These are phyloP conservation scores for Latrodectus hesperus DNA, from an alignment of 2,888 invertebrate genomes.

Conservation along the genomic window DNA sequence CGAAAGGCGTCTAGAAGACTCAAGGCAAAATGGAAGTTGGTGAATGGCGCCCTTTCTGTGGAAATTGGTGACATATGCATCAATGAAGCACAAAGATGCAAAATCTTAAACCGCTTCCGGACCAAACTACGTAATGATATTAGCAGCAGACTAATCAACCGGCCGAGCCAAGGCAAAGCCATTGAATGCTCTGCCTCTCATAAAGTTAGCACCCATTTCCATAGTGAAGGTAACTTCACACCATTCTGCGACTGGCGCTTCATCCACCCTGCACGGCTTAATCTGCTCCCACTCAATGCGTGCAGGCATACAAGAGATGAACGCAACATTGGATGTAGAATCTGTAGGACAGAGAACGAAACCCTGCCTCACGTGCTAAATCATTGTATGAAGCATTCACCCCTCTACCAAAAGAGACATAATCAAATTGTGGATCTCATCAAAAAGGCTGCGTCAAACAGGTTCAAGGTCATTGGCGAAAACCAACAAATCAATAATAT, in stretches of 20 bases:
- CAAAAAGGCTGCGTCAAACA: background rate
- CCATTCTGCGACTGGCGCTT: background rate
- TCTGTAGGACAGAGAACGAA: background rate
- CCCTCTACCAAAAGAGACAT: background rate
- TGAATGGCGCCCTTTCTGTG: background rate
- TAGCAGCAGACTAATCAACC: fast-evolving
- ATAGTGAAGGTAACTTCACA: background rate
- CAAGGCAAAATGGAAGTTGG: background rate
- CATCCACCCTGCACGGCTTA: background rate
- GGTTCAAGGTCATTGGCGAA: background rate
- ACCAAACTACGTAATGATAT: fast-evolving
- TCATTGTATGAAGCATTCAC: background rate
- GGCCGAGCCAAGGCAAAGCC: background rate
- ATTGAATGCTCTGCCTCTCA: background rate
- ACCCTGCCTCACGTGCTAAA: background rate
- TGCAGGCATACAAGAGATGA: no score
- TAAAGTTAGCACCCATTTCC: background rate
- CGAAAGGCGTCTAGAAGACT: background rate
- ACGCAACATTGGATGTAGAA: background rate
- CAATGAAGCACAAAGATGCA: background rate
- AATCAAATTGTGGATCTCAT: background rate
- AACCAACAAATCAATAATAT: background rate
- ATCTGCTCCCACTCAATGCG: background rate
- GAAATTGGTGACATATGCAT: background rate
- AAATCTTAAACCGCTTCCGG: background rate